Conservation (phyloP, 2,888 invertebrate species). For the Pelosia muscerda region DNA sequence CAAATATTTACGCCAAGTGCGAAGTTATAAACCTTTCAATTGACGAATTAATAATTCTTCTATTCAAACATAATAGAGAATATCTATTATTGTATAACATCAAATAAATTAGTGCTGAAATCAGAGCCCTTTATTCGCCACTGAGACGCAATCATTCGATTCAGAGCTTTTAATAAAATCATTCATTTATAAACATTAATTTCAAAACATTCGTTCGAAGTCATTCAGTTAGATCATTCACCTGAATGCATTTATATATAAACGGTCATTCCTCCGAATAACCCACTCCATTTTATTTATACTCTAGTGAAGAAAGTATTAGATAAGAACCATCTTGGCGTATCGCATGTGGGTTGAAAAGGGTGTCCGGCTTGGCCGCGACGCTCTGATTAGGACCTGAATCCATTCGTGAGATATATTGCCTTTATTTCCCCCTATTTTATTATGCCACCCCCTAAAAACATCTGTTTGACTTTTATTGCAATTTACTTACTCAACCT, state of each 20-base stretch:
- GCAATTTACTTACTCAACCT: slow-evolving; percentile 50
- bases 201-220: not conserved
- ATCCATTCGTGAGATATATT: slow-evolving; percentile 60
- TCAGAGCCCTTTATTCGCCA: not conserved
- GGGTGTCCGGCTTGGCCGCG: slow-evolving; percentile 48
- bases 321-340: slow-evolving; percentile 42
- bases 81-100: not conserved
- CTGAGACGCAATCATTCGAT: not conserved
- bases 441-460: slow-evolving; percentile 52
- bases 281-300: slow-evolving; percentile 26
- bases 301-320: slow-evolving; percentile 28
- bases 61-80: not conserved
- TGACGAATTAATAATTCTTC: not conserved
- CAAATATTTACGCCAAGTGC: not conserved
- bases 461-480: slow-evolving; percentile 56
- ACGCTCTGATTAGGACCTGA: slow-evolving; percentile 55
- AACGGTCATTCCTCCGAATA: slow-evolving; percentile 3
- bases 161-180: not conserved
- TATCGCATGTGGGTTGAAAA: slow-evolving; percentile 57
- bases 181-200: slow-evolving; percentile 1
- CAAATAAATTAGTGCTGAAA: not conserved
- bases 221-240: not conserved
- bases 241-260: not conserved
- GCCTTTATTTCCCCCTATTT: slow-evolving; percentile 49
- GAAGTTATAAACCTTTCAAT: not conserved